phyloP scores from a whole-genome alignment of 1,140 invertebrate genomes.

The Pseudoatta argentina region DNA sequence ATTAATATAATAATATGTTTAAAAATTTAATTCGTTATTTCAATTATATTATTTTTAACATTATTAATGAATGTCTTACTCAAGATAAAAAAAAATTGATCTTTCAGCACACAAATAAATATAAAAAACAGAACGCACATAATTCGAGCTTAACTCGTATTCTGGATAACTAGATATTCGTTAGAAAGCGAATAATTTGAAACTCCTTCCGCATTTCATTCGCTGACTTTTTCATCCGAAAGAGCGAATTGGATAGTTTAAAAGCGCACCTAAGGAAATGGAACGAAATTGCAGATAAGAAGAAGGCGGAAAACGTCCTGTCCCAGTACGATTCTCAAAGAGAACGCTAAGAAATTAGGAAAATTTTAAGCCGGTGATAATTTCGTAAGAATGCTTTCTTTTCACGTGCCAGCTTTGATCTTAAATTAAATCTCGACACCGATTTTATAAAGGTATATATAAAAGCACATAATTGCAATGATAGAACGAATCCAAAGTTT shows the following conservation, averaged over 20 bases:
- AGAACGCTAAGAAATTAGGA: slow-evolving; percentile 20
- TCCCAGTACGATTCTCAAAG: slow-evolving; percentile 39
- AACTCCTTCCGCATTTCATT: slow-evolving; percentile 66
- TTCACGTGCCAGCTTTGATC: slow-evolving; percentile 19
- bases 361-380: slow-evolving; percentile 65
- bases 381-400: slow-evolving; percentile 52
- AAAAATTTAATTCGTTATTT: slow-evolving; percentile 5
- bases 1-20: not conserved
- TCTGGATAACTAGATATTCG: slow-evolving; percentile 70
- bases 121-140: slow-evolving; percentile 64
- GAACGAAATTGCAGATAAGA: slow-evolving; percentile 72
- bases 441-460: slow-evolving; percentile 22
- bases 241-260: slow-evolving; percentile 72
- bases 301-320: slow-evolving; percentile 67
- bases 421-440: slow-evolving; percentile 46
- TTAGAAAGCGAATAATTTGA: slow-evolving; percentile 72
- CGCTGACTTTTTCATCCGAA: slow-evolving; percentile 69
- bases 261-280: slow-evolving; percentile 66
- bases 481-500: not conserved
- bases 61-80: slow-evolving; percentile 58
- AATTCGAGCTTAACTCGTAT: slow-evolving; percentile 71
- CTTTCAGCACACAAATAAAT: slow-evolving; percentile 26
- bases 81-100: slow-evolving; percentile 48
- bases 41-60: not conserved
- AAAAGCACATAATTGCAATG: slow-evolving; percentile 9